A percentile compares a stretch with the other conserved stretches of the same genome.
Evolutionary conservation across 2,888 invertebrate genomes (phyloP).

Genomic region (Cryptus armator): DNA sequence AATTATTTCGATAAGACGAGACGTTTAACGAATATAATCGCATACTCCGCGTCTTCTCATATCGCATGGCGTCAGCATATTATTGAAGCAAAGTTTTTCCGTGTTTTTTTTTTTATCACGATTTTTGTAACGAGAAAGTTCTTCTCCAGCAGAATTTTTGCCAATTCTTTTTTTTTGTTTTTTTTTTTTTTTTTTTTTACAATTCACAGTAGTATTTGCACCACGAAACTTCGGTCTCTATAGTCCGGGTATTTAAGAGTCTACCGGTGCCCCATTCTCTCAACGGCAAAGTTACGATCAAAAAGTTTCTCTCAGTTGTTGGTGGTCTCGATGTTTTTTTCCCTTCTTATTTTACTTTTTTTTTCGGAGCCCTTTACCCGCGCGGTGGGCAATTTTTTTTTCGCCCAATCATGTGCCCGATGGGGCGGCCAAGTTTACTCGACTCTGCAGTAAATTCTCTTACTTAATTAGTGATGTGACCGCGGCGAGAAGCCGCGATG

Average conservation of each 20-base stretch:
- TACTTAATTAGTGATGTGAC: background rate
- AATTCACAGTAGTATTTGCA: conserved; percentile 15
- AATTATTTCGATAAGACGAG: conserved; percentile 1
- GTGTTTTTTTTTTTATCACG: background rate
- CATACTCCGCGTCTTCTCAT: background rate
- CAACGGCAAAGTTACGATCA: background rate
- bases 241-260: conserved; percentile 1
- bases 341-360: background rate
- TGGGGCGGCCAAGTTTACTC: background rate
- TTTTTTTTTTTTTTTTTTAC: background rate
- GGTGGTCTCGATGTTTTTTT: background rate
- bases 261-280: background rate
- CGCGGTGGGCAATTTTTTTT: background rate
- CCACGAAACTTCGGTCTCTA: background rate
- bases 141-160: background rate
- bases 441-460: background rate
- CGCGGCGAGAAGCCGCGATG: background rate
- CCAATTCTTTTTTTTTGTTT: background rate
- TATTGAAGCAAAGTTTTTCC: background rate
- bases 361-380: background rate
- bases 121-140: background rate
- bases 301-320: conserved; percentile 17
- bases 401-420: background rate
- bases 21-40: background rate
- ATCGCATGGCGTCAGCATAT: conserved; percentile 1